A percentile compares a stretch with the other conserved stretches of the same genome.
These are phyloP conservation scores for Drosophila serrata DNA, from an alignment of 1,140 invertebrate genomes.

Conservation along the genomic window DNA sequence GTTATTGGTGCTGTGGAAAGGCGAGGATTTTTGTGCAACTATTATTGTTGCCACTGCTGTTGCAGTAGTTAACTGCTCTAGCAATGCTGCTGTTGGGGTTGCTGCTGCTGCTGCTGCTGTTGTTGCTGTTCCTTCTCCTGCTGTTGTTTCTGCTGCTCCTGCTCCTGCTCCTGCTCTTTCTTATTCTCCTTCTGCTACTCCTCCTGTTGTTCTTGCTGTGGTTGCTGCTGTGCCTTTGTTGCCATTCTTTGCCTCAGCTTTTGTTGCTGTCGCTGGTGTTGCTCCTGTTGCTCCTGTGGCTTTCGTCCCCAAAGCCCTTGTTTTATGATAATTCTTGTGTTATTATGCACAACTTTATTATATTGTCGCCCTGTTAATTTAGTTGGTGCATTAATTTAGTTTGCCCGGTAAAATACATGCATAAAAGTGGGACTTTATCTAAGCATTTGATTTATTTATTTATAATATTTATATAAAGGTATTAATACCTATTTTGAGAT, in stretches of 20 bases:
- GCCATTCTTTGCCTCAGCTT: constrained; percentile 11
- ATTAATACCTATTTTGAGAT: no score
- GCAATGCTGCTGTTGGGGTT: not conserved
- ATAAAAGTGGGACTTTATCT: not conserved
- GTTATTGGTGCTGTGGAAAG: constrained; percentile 11
- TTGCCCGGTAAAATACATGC: not conserved
- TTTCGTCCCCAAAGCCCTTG: constrained; percentile 24
- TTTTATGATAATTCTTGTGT: constrained; percentile 55
- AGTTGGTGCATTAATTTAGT: not conserved
- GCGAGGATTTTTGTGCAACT: constrained; percentile 28
- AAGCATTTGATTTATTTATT: constrained; percentile 3
- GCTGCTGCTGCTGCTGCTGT: constrained; percentile 14
- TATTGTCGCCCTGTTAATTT: constrained; percentile 32
- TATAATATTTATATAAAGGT: not conserved
- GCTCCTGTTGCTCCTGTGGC: constrained; percentile 28
- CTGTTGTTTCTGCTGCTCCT: not conserved
- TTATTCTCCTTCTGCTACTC: not conserved
- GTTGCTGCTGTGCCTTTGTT: constrained; percentile 24
- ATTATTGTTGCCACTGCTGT: constrained; percentile 20
- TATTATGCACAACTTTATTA: constrained; percentile 51
- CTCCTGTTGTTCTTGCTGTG: constrained; percentile 15
- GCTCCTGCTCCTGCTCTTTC: constrained; percentile 4
- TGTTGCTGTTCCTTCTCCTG: not conserved
- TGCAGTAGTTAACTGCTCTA: no score
- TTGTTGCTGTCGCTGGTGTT: constrained; percentile 5